Conservation (phyloP, 1,140 invertebrate species). For the Bombus haemorrhoidalis region DNA sequence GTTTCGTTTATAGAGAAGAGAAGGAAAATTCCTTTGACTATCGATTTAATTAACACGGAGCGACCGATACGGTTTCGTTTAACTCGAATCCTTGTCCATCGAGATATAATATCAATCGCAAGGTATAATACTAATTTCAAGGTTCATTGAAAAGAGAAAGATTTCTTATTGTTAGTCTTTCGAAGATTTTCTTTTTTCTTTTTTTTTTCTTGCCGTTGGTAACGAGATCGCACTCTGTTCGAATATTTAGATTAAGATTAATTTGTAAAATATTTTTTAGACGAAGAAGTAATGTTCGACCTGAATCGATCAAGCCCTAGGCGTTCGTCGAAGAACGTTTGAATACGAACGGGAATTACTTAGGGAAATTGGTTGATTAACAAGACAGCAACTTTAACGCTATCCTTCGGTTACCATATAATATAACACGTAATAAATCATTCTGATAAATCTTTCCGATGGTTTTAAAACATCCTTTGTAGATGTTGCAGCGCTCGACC, state of each 20-base stretch:
- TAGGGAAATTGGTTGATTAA: slow-evolving; percentile 18
- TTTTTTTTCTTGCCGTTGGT: background rate
- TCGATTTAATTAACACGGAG: background rate
- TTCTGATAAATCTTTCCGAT: background rate
- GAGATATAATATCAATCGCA: background rate
- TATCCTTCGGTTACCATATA: background rate
- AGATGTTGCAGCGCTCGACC: too few species aligned
- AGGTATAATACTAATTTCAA: too few species aligned
- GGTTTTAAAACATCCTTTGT: too few species aligned
- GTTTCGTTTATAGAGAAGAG: background rate
- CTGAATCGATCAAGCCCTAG: slow-evolving; percentile 12
- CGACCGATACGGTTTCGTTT: background rate
- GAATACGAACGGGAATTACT: background rate
- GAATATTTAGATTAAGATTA: background rate
- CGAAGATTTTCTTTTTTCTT: background rate
- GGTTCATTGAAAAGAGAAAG: background rate
- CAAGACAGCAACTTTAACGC: background rate
- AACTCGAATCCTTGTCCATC: background rate
- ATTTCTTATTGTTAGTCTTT: background rate
- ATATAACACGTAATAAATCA: background rate
- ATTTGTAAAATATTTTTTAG: background rate
- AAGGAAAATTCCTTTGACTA: background rate
- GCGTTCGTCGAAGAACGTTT: background rate
- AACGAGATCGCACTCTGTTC: background rate
- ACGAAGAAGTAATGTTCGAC: slow-evolving; percentile 8